Evolutionary conservation across 2,797 vertebrate genomes (phyloP).

Genomic region (Neoniphon sammara): DNA sequence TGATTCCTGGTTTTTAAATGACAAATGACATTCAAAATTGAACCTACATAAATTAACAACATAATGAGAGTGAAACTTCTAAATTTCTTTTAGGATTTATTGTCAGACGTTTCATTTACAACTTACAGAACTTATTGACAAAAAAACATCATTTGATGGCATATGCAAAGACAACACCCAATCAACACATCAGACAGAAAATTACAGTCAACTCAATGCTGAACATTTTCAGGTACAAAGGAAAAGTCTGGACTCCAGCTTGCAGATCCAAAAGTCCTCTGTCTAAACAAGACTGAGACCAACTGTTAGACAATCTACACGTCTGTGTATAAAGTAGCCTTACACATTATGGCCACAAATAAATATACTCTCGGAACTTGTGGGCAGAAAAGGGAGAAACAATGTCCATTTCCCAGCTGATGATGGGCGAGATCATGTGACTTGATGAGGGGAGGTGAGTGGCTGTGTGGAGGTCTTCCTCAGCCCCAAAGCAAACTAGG

Average conservation of each 20-base stretch:
- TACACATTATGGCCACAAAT: background rate
- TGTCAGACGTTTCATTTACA: constrained; percentile 57
- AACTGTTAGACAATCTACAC: background rate
- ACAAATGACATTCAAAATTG: background rate
- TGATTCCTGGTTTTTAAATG: background rate
- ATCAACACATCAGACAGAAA: background rate
- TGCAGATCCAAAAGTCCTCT: constrained; percentile 14
- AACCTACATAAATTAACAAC: background rate
- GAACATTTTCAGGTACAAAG: background rate
- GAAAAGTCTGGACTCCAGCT: constrained; percentile 10
- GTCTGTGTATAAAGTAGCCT: background rate
- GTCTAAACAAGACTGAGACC: background rate
- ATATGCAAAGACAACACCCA: background rate
- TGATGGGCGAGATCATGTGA: constrained; percentile 32
- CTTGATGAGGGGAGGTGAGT: constrained; percentile 3
- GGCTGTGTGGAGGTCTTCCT: constrained; percentile 48
- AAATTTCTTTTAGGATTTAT: constrained; percentile 56
- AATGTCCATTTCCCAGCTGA: constrained; percentile 57
- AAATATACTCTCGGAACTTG: background rate
- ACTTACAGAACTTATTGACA: constrained; percentile 47
- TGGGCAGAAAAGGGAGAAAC: constrained; percentile 28
- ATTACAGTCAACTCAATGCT: background rate
- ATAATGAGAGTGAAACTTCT: background rate
- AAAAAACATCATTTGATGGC: constrained; percentile 29
- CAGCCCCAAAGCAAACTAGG: constrained; percentile 85